A percentile compares a stretch with the other conserved stretches of the same genome.
Conservation (phyloP, 2,888 invertebrate species). For the Napeogenes inachia region DNA sequence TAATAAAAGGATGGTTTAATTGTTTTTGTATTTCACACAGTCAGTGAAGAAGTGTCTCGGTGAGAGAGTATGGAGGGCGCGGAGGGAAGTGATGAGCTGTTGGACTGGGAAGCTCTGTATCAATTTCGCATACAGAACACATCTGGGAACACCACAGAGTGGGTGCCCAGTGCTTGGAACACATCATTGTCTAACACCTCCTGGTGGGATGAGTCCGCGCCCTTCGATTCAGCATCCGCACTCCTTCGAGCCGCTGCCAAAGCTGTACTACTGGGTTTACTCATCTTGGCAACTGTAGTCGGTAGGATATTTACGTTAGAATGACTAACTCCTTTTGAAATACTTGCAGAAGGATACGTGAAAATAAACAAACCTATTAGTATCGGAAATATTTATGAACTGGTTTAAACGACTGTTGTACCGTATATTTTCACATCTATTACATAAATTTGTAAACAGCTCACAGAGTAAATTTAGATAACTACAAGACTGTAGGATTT, state of each 20-base stretch:
- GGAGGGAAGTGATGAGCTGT: constrained; percentile 59
- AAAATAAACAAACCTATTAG: constrained; percentile 18
- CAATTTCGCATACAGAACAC: constrained; percentile 54
- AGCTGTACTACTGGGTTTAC: constrained; percentile 77
- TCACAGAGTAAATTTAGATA: background rate
- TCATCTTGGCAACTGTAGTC: constrained; percentile 80
- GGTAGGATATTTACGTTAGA: constrained; percentile 57
- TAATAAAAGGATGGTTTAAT: background rate
- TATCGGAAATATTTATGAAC: constrained; percentile 15
- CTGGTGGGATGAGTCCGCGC: constrained; percentile 65
- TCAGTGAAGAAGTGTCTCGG: constrained; percentile 57
- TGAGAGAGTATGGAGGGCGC: constrained; percentile 73
- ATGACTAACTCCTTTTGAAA: constrained; percentile 11
- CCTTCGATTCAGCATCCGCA: constrained; percentile 71
- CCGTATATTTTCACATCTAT: constrained; percentile 1
- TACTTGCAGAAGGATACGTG: constrained; percentile 9
- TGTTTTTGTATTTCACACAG: constrained; percentile 32
- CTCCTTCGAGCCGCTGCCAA: constrained; percentile 80
- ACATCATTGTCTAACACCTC: constrained; percentile 56
- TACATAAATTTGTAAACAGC: background rate
- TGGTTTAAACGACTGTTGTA: constrained; percentile 2
- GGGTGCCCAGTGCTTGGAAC: constrained; percentile 57
- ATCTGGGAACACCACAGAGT: constrained; percentile 59
- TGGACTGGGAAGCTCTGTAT: constrained; percentile 69
- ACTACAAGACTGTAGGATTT: background rate